Conservation (phyloP, 2,888 invertebrate species). For the Limnephilus auricula region DNA sequence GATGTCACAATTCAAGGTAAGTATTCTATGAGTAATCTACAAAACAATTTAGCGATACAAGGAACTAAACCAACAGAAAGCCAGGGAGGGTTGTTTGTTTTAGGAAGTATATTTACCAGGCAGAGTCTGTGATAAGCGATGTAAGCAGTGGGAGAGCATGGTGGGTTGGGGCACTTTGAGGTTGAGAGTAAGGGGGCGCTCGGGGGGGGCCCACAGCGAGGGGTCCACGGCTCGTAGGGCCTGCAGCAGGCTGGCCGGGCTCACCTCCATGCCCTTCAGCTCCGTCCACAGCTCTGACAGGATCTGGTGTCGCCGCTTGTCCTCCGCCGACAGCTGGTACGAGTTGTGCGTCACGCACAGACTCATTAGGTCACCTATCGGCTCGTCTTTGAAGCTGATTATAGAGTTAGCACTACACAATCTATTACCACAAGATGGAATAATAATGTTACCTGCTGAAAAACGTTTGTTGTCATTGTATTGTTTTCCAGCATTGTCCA, state of each 20-base stretch:
- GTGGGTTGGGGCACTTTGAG: constrained; percentile 81
- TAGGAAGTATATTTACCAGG: constrained; percentile 52
- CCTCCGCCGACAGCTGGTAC: constrained; percentile 78
- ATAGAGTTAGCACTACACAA: constrained; percentile 70
- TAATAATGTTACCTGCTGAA: constrained; percentile 65
- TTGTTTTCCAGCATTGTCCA: constrained; percentile 47
- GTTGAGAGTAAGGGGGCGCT: constrained; percentile 84
- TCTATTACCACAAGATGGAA: constrained; percentile 72
- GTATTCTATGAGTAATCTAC: neutral
- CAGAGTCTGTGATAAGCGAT: constrained; percentile 67
- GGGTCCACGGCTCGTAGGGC: constrained; percentile 83
- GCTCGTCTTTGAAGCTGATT: constrained; percentile 76
- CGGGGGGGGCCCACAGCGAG: constrained; percentile 82
- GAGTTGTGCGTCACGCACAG: constrained; percentile 73
- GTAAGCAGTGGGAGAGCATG: constrained; percentile 63
- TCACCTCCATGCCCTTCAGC: constrained; percentile 81
- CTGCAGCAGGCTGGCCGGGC: constrained; percentile 80
- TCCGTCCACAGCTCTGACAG: constrained; percentile 82
- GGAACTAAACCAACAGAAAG: neutral
- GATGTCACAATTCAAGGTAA: neutral
- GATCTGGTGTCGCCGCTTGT: constrained; percentile 81
- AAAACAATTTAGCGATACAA: neutral
- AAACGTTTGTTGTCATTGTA: constrained; percentile 64
- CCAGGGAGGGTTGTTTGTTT: neutral
- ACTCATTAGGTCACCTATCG: constrained; percentile 72